A percentile compares a stretch with the other conserved stretches of the same genome.
These are phyloP conservation scores for Phylloscopus trochilus DNA, from an alignment of 2,113 vertebrate genomes.

Conservation along the genomic window DNA sequence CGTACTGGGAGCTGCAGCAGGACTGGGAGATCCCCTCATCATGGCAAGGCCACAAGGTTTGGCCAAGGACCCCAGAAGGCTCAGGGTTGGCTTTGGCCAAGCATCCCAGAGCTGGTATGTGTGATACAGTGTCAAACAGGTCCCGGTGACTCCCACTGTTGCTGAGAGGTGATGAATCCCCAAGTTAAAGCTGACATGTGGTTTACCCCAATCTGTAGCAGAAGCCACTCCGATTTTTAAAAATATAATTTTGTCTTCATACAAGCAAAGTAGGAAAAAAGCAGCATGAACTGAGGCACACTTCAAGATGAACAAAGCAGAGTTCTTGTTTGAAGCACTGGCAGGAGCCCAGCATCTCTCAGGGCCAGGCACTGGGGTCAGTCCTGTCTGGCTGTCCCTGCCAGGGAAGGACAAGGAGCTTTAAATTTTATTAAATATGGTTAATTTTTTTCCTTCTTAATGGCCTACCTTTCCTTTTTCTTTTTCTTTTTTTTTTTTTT, in stretches of 20 bases:
- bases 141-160: accelerated
- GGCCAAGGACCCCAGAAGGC: background rate
- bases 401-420: background rate
- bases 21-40: background rate
- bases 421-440: background rate
- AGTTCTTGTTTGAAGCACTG: background rate
- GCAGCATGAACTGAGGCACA: background rate
- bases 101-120: background rate
- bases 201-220: background rate
- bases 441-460: background rate
- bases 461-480: background rate
- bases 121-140: background rate
- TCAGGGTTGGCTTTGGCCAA: background rate
- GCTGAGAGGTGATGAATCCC: background rate
- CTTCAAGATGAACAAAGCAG: background rate
- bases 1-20: background rate
- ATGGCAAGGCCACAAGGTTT: background rate
- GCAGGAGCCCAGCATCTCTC: background rate
- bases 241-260: background rate
- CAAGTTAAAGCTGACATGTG: background rate
- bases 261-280: background rate
- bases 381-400: background rate
- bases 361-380: background rate
- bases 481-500: background rate
- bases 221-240: background rate